Percentiles rank a stretch among this genome's conserved stretches.
phyloP scores from a whole-genome alignment of 2,888 invertebrate species.

The Hyposoter dolosus region DNA sequence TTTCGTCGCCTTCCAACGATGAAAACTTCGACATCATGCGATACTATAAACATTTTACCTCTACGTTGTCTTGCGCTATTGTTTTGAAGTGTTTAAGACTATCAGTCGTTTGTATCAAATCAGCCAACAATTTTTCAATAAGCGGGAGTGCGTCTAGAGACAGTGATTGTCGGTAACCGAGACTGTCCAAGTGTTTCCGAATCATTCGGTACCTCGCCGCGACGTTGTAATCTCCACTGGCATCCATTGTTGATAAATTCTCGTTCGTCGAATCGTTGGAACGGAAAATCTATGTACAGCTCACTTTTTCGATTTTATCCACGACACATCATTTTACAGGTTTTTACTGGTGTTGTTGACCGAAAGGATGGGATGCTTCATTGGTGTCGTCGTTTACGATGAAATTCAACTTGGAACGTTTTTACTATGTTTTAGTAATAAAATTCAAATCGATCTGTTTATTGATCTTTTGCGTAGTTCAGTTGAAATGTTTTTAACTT shows the following conservation, averaged over 20 bases:
- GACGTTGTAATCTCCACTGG: slow-evolving; percentile 76
- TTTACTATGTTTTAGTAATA: neutral
- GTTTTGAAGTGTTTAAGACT: slow-evolving; percentile 94
- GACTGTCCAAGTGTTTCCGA: slow-evolving; percentile 91
- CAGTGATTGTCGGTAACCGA: slow-evolving; percentile 93
- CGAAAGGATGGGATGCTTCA: neutral
- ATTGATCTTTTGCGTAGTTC: neutral
- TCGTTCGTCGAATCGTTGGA: neutral
- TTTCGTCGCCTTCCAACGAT: too few relatives aligned
- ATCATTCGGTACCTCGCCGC: slow-evolving; percentile 85
- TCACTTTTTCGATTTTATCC: neutral
- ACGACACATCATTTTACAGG: neutral
- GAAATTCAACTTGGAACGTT: neutral
- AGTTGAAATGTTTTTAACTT: neutral
- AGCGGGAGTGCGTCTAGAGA: slow-evolving; percentile 92
- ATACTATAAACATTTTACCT: slow-evolving; percentile 84
- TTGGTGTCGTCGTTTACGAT: neutral
- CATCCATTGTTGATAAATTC: slow-evolving; percentile 53
- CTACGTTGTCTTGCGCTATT: slow-evolving; percentile 89
- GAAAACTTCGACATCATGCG: too few relatives aligned
- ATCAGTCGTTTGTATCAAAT: slow-evolving; percentile 95
- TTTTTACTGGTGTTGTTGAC: neutral
- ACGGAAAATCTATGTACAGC: neutral
- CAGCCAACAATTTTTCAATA: slow-evolving; percentile 92
- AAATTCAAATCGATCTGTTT: neutral